Evolutionary conservation across 2,113 vertebrate species (phyloP).

Genomic region (Lasiurus borealis): DNA sequence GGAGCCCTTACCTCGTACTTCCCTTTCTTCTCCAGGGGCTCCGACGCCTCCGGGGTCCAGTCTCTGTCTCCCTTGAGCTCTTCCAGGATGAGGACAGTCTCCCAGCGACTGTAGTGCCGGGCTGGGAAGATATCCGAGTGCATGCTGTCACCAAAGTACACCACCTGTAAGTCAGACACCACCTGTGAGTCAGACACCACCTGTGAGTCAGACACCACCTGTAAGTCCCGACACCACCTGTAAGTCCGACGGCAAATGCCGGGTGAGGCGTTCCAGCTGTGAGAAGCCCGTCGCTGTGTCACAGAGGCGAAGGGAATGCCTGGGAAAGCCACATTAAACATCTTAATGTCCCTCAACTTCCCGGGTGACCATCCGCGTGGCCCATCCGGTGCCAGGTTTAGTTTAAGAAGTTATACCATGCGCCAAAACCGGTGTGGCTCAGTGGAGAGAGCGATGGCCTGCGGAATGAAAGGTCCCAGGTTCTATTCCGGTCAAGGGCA

Average conservation of each 20-base stretch:
- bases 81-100: conserved; percentile 96
- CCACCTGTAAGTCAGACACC: conserved; percentile 90
- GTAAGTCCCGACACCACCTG: conserved; percentile 91
- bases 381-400: neutral
- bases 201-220: conserved; percentile 93
- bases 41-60: conserved; percentile 83
- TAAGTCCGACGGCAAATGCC: conserved; percentile 70
- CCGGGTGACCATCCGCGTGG: neutral
- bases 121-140: conserved; percentile 97
- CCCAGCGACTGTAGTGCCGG: conserved; percentile 94
- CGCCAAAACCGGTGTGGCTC: too few relatives aligned
- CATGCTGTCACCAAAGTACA: conserved; percentile 98
- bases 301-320: neutral
- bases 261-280: neutral
- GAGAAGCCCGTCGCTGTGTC: neutral
- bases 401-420: neutral
- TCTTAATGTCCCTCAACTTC: neutral
- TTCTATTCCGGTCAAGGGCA: too few relatives aligned
- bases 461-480: too few relatives aligned
- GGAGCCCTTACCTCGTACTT: conserved; percentile 93
- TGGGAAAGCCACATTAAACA: neutral
- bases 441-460: too few relatives aligned
- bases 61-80: conserved; percentile 93
- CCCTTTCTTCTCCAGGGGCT: conserved; percentile 94
- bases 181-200: conserved; percentile 93